These are phyloP conservation scores for Cryptus viduatorius DNA, from an alignment of 2,888 invertebrate species.

Conservation along the genomic window DNA sequence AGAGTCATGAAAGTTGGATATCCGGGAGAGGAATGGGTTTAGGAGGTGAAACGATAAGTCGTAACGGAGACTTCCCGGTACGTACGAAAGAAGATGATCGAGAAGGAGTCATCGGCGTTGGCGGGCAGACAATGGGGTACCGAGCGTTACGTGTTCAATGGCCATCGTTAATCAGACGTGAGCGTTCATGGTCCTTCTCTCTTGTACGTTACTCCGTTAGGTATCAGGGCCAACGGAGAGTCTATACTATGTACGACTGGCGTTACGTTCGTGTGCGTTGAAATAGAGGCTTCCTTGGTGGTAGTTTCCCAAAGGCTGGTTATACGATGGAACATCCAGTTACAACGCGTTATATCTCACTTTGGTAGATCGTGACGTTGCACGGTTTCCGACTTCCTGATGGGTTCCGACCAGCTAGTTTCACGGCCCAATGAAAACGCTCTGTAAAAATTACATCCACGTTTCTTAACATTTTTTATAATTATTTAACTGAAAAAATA, in stretches of 20 bases:
- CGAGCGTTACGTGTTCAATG: slow-evolving; percentile 73
- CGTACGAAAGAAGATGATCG: slow-evolving; percentile 72
- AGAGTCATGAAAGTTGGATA: slow-evolving; percentile 52
- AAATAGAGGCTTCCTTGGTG: slow-evolving; percentile 46
- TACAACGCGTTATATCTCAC: slow-evolving; percentile 74
- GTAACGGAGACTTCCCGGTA: slow-evolving; percentile 69
- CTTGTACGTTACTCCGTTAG: slow-evolving; percentile 61
- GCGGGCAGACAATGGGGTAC: slow-evolving; percentile 68
- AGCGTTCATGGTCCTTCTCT: slow-evolving; percentile 57
- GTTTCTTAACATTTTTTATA: background rate
- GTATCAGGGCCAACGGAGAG: slow-evolving; percentile 43
- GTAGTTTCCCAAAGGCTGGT: slow-evolving; percentile 42
- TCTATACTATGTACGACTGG: slow-evolving; percentile 7
- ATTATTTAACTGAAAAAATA: background rate
- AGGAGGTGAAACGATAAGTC: slow-evolving; percentile 71
- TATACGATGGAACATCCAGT: slow-evolving; percentile 61
- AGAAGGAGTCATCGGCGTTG: slow-evolving; percentile 69
- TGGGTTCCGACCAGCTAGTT: slow-evolving; percentile 9
- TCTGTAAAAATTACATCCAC: slow-evolving; percentile 38
- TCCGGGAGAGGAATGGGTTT: slow-evolving; percentile 29
- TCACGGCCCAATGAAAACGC: slow-evolving; percentile 36
- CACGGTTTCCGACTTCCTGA: slow-evolving; percentile 64
- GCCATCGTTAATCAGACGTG: slow-evolving; percentile 77
- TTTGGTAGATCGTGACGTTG: slow-evolving; percentile 71
- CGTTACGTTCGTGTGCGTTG: slow-evolving; percentile 20